Conservation (phyloP, 2,888 invertebrate genomes). For the Oscheius sp. region DNA sequence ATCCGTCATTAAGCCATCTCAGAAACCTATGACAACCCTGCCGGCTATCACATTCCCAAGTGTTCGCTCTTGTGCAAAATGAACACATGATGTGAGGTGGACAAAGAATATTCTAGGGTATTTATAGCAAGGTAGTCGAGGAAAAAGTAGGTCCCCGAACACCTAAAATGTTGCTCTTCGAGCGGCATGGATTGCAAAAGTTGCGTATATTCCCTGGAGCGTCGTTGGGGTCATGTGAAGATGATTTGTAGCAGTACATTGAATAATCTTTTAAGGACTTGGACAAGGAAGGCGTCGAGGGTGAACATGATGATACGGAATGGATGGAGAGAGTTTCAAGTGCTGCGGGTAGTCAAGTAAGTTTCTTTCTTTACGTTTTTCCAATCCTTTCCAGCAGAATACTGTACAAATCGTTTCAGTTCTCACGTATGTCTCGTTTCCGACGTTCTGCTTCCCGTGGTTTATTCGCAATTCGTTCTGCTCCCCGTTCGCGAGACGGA, state of each 20-base stretch:
- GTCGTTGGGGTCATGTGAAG: slow-evolving; percentile 8
- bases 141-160: not conserved
- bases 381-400: not conserved
- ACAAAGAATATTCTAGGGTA: not conserved
- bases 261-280: slow-evolving; percentile 14
- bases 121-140: not conserved
- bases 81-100: not conserved
- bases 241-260: slow-evolving; percentile 6
- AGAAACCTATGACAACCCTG: slow-evolving; percentile 15
- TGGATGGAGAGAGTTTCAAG: slow-evolving; percentile 31
- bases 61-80: not conserved
- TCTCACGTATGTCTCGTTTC: slow-evolving; percentile 44
- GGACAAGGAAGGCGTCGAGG: slow-evolving; percentile 31
- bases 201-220: slow-evolving; percentile 7
- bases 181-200: slow-evolving; percentile 17
- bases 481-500: slow-evolving; percentile 23
- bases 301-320: slow-evolving; percentile 37
- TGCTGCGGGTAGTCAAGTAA: slow-evolving; percentile 44
- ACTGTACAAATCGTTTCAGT: no score
- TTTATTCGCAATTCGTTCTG: slow-evolving; percentile 22
- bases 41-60: slow-evolving; percentile 11
- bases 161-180: slow-evolving; percentile 11
- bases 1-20: slow-evolving; percentile 20
- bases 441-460: slow-evolving; percentile 42
- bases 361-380: no score